Base-by-base conservation (phyloP, 2,888 invertebrate genomes). In the Synanthedon formicaeformis region DNA sequence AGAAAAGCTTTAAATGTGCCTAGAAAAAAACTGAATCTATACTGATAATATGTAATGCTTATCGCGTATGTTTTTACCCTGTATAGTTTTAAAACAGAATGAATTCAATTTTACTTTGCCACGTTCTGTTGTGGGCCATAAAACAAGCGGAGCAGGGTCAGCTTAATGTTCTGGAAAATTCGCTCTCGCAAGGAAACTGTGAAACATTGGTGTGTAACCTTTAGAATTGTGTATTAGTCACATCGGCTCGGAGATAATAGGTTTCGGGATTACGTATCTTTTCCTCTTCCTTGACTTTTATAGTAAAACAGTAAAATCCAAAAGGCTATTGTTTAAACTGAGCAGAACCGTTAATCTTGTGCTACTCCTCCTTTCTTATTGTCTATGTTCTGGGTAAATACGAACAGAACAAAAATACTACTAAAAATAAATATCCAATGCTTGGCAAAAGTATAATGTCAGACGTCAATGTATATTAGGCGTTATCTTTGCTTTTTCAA, bases 151-250 rank as follows among this genome's bases (percentile, higher is more conserved):
- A 40, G 34, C 41, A 13, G 23, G 58, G 52, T 52, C 57, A 51
- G 52, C 49, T 52, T 57, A 60, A 60, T 60, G 58, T 57, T 41
- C 23, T 51, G 57, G 56, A 57, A 59, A 59, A 56, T 59, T 56
- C 54, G 54, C 56, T 57, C 53, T 52, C 51, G 49, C 53, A 51
- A 49, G 50, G 41, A 49, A 50, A 27, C 50, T 45, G 41, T 34
- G 53, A 50, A 50, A 53, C 50, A 53, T 50, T 49, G 16, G 45
- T 34, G 34, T 34, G 45, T 45, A 45, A 45, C 45, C 45, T 45
- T 45, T 45, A 14, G 45, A 12, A 14, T 45, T 14, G 45, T 45
- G 45, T n/a, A 45, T 45, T 45, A 45, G 45, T 45, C 45, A 45
- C 45, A 45, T 45, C 14, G 45, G 45, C 13, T 45, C 6, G n/a